Base-by-base conservation (phyloP, 2,888 invertebrate genomes). In the Tachina lurida region DNA sequence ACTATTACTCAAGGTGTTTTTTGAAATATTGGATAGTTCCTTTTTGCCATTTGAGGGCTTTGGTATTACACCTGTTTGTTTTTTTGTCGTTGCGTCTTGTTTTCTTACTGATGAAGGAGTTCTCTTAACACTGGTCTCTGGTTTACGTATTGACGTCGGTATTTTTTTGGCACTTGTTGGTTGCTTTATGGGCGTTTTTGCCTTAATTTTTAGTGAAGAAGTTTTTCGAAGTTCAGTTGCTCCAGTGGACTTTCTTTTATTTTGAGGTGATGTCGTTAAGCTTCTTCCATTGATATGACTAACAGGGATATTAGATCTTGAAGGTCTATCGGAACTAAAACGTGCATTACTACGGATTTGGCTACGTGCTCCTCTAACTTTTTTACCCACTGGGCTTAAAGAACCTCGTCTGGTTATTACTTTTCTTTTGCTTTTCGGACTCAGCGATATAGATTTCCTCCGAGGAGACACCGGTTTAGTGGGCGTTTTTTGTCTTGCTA, bases 141-240 rank as follows among this genome's bases (percentile, higher is more conserved):
- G 78, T 74, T 88, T 89, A 13, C 83, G 82, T 41, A 87, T 85
- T 17, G 88, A 87, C 31, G 88, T 88, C 9, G 89, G 87, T 68
- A 89, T 83, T 88, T 91, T 92, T 92, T 92, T 93, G 91, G 93
- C 92, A 92, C 93, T 87, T 60, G 89, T 86, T 62, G 90, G 88
- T 85, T 90, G 89, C 56, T 88, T 90, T 13, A 88, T 85, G n/a
- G 81, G 65, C 12, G 84, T 84, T 62, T 81, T 87, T 10, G 68
- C 31, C 63, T 80, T 79, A 13, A 60, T 7, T 56, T 85, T 87
- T 8, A 81, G 83, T 8, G 87, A 67, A n/a, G 74, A 22, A 39
- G 80, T 49, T 77, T 67, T 60, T 15, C 84, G 56, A 15, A 84
- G 86, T 22, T 80, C 39, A 9, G 81, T 67, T 10, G 43, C 9